Base-by-base conservation (phyloP, 2,113 vertebrate genomes). In the Lepisosteus osseus region DNA sequence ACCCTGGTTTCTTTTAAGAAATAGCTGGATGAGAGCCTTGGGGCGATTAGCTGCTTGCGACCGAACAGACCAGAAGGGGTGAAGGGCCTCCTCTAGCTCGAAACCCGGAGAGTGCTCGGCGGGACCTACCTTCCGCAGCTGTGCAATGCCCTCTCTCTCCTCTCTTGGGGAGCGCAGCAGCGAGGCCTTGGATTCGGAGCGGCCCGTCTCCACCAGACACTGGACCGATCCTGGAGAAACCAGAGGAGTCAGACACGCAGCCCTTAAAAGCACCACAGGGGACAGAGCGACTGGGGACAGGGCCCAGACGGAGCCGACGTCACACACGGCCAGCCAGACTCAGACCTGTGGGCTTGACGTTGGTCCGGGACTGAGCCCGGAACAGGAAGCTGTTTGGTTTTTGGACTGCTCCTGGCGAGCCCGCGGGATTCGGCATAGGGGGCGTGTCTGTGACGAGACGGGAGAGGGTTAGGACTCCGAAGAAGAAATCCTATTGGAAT, bases 301-400 rank as follows among this genome's bases (percentile, higher is more conserved):
- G 83, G 13, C 78, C 79, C 77, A 29, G 29, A 29, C 29, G 29
- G 29, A 29, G 29, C 29, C 29, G 29, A 29, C 29, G 29, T 29
- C 29, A 40, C 29, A 17, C 62, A 40, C 5, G 6, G 15, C 3
- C 7, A 3, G 41, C 0, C 2, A 47, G 14, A 42, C 51, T 0
- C 45, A 1, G 79, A 95, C 93, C 93, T 70, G 90, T 71, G 29
- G 82, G 70, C 45, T 84, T 90, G 71, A 88, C 61, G 0, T 74
- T 86, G 77, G 86, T 88, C 61, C 93, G 92, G 3, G 94, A 95
- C 0, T 90, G 86, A 0, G 93, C 79, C 6, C 94, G 92, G 82
- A 96, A 96, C 65, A 96, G 91, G 83, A 96, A 96, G 76, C 95
- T 95, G 87, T 86, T 94, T 68, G 95, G 95, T 80, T 88, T 95